Conservation (phyloP, 2,797 vertebrate genomes). For the Odontamblyopus rebecca region DNA sequence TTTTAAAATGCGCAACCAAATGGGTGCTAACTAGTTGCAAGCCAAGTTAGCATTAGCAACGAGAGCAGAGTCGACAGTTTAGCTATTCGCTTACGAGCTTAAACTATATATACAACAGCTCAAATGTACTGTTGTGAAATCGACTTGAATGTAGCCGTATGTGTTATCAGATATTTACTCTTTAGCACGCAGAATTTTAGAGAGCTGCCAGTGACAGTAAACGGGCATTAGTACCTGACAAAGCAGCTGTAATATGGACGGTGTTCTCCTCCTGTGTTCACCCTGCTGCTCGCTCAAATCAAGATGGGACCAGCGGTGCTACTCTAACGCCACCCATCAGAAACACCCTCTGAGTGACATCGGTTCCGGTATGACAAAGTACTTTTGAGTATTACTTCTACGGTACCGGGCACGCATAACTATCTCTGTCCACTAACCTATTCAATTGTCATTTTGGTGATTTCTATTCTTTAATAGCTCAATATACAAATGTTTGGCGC, state of each 20-base stretch:
- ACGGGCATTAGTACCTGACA: constrained; percentile 76
- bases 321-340: constrained; percentile 56
- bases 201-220: constrained; percentile 53
- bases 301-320: constrained; percentile 82
- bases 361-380: constrained; percentile 54
- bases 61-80: constrained; percentile 45
- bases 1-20: constrained; percentile 67
- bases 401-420: background rate
- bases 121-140: constrained; percentile 14
- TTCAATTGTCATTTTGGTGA: background rate
- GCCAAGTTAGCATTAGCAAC: constrained; percentile 65
- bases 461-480: too few species aligned
- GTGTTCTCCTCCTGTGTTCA: constrained; percentile 61
- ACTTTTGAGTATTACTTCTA: background rate
- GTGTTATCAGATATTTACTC: background rate
- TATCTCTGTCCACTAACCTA: background rate
- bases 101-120: constrained; percentile 35
- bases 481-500: too few species aligned
- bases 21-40: constrained; percentile 63
- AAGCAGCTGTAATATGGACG: constrained; percentile 85
- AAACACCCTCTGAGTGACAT: constrained; percentile 30
- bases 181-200: constrained; percentile 12
- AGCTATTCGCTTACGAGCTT: constrained; percentile 34
- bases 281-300: constrained; percentile 75
- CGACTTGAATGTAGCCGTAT: constrained; percentile 4